Conservation (phyloP, 2,888 invertebrate genomes). For the Clostera curtula region DNA sequence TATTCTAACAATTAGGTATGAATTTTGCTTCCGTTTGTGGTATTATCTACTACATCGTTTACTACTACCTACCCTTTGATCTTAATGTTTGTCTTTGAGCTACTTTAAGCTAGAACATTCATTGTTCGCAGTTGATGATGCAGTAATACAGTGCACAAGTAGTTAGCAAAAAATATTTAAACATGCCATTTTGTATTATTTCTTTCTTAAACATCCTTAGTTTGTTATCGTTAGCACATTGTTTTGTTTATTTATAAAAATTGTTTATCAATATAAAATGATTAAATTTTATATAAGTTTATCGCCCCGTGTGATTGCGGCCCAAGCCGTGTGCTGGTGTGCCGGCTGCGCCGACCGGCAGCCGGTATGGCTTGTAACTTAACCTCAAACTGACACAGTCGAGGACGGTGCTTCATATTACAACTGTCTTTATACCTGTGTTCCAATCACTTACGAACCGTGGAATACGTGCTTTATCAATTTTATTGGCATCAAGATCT, state of each 20-base stretch:
- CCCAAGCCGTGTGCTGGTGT: slow-evolving; percentile 45
- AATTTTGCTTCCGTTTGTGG: too few relatives aligned
- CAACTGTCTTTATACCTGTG: slow-evolving; percentile 51
- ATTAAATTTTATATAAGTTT: slow-evolving; percentile 10
- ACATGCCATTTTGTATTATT: too few relatives aligned
- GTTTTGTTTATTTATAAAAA: too few relatives aligned
- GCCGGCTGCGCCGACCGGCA: slow-evolving; percentile 55
- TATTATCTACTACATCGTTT: too few relatives aligned
- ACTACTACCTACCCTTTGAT: too few relatives aligned
- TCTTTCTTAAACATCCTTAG: too few relatives aligned
- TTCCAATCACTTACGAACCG: slow-evolving; percentile 26
- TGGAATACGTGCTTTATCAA: slow-evolving; percentile 5
- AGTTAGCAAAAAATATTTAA: too few relatives aligned
- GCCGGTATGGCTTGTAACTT: slow-evolving; percentile 69
- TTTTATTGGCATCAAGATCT: slow-evolving; percentile 6
- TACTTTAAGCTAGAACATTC: too few relatives aligned
- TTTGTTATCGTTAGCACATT: too few relatives aligned
- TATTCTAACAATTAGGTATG: not conserved
- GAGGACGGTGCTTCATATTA: slow-evolving; percentile 65
- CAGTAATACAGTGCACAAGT: too few relatives aligned
- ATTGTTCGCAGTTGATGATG: too few relatives aligned
- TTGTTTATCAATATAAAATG: slow-evolving; percentile 7
- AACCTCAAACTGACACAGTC: slow-evolving; percentile 73
- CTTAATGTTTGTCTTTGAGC: too few relatives aligned
- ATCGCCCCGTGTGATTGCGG: slow-evolving; percentile 49